Evolutionary conservation across 2,797 vertebrate genomes (phyloP).

Genomic region (Xerus rutilus): DNA sequence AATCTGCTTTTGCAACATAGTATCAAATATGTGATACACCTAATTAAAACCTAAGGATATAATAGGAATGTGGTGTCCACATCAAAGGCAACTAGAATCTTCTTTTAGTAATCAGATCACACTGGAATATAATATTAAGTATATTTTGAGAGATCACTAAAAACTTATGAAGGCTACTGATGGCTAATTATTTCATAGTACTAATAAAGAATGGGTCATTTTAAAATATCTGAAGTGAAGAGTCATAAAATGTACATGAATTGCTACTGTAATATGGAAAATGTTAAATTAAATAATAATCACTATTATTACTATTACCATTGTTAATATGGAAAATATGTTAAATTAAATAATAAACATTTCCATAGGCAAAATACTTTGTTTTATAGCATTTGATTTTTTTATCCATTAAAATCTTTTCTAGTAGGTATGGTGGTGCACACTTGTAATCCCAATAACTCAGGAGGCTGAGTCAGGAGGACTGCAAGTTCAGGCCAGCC

Average conservation of each 20-base stretch:
- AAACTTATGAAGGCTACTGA: constrained; percentile 22
- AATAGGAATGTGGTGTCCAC: constrained; percentile 36
- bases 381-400: not conserved
- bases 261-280: constrained; percentile 8
- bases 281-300: not conserved
- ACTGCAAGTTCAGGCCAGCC: no score
- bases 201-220: constrained; percentile 50
- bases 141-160: constrained; percentile 59
- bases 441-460: no score
- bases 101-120: not conserved
- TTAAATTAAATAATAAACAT: not conserved
- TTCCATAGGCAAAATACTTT: constrained; percentile 30
- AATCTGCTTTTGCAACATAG: constrained; percentile 34
- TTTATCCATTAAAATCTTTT: constrained; percentile 28
- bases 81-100: constrained; percentile 34
- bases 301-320: no score
- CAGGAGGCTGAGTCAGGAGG: no score
- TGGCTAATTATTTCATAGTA: not conserved
- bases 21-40: constrained; percentile 15
- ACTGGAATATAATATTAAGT: not conserved
- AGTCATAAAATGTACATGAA: constrained; percentile 47
- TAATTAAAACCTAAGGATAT: constrained; percentile 61
- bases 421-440: no score
- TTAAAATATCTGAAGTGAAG: constrained; percentile 21
- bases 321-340: constrained; percentile 14